These are phyloP conservation scores for Poecilia gillii DNA, from an alignment of 2,797 vertebrate species.

Conservation along the genomic window DNA sequence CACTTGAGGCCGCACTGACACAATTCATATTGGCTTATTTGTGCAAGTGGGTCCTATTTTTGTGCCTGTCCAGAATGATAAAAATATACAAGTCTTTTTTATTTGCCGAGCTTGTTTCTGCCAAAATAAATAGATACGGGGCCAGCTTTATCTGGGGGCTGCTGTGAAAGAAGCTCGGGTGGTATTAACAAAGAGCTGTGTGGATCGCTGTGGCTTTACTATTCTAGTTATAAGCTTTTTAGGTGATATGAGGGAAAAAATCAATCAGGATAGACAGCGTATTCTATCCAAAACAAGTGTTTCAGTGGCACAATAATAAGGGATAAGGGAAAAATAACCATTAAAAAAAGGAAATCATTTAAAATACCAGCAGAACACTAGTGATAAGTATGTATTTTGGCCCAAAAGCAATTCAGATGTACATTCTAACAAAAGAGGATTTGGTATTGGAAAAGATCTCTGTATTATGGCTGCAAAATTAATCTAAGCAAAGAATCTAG, in stretches of 20 bases:
- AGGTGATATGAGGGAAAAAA: constrained; percentile 58
- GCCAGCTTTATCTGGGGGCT: constrained; percentile 53
- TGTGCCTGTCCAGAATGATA: constrained; percentile 79
- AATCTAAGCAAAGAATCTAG: constrained; percentile 76
- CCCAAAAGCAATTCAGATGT: constrained; percentile 69
- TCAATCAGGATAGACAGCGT: constrained; percentile 47
- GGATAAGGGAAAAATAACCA: constrained; percentile 11
- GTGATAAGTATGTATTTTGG: constrained; percentile 44
- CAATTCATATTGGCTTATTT: constrained; percentile 76
- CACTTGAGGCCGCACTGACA: constrained; percentile 56
- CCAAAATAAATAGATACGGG: constrained; percentile 67
- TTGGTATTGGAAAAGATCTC: constrained; percentile 58
- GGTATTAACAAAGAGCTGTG: constrained; percentile 66
- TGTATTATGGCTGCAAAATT: constrained; percentile 75
- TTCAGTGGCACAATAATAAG: constrained; percentile 51
- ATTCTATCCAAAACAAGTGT: constrained; percentile 35
- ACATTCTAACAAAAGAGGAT: constrained; percentile 77
- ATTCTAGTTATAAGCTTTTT: constrained; percentile 47
- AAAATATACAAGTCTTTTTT: constrained; percentile 74
- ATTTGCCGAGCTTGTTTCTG: constrained; percentile 73
- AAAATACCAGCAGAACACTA: constrained; percentile 40
- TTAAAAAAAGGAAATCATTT: constrained; percentile 56
- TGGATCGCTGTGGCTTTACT: constrained; percentile 55
- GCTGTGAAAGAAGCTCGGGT: constrained; percentile 69
- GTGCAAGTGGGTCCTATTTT: constrained; percentile 67